phyloP scores from a whole-genome alignment of 2,888 invertebrate genomes.

The Sisyra terminalis region DNA sequence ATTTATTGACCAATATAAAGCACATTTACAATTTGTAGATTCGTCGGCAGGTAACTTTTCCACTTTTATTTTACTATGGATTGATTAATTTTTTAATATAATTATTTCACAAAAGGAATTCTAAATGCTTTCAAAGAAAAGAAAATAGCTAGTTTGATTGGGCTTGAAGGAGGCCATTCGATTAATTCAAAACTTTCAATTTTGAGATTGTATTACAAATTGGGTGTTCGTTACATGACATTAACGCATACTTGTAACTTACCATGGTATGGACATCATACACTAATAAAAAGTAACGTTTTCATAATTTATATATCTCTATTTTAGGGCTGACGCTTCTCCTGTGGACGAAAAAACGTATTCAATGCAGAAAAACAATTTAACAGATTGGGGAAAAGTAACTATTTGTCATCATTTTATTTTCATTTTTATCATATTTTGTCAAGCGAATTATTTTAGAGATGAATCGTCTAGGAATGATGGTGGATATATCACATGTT shows the following conservation, averaged over 20 bases:
- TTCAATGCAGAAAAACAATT: constrained; percentile 19
- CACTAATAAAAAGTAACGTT: too few species aligned
- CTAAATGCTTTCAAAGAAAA: constrained; percentile 27
- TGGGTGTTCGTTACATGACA: constrained; percentile 43
- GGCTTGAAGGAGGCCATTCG: constrained; percentile 42
- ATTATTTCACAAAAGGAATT: constrained; percentile 23
- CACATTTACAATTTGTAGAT: constrained; percentile 2
- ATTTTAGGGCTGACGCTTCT: neutral
- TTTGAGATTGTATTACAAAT: constrained; percentile 35
- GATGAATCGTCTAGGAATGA: constrained; percentile 48
- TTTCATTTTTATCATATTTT: neutral
- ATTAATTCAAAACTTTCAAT: constrained; percentile 37
- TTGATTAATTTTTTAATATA: neutral
- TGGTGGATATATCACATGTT: constrained; percentile 42
- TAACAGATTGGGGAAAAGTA: constrained; percentile 26
- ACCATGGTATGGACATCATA: constrained; percentile 29
- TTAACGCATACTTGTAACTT: constrained; percentile 43
- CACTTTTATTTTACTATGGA: neutral
- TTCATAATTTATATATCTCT: neutral
- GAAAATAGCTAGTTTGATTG: constrained; percentile 40
- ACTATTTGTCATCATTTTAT: constrained; percentile 7
- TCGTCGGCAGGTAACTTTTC: constrained; percentile 2
- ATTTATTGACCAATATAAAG: constrained; percentile 21
- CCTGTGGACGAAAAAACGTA: constrained; percentile 12
- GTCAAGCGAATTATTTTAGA: constrained; percentile 34